phyloP scores from a whole-genome alignment of 64 coral and sea anemone genomes.

The Cladopsammia gracilis region DNA sequence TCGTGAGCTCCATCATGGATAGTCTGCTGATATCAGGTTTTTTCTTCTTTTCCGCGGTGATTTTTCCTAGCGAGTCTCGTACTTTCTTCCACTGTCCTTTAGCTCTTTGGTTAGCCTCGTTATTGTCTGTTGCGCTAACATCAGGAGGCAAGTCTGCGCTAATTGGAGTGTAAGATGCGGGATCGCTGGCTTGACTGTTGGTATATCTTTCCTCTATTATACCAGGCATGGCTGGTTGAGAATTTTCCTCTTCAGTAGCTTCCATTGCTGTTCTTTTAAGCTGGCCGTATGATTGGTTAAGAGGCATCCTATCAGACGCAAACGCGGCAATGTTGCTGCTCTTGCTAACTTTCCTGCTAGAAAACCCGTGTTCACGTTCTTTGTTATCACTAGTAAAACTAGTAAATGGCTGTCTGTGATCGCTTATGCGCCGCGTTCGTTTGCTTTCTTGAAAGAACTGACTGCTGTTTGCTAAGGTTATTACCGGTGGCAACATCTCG shows the following conservation, averaged over 20 bases:
- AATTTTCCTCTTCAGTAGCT: too few species aligned
- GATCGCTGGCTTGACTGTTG: background rate
- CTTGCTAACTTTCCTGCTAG: background rate
- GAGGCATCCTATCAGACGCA: background rate
- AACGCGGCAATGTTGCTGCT: background rate
- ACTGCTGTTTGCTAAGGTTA: conserved; percentile 29
- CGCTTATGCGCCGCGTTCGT: background rate
- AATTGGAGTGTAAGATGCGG: background rate
- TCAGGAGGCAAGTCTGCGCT: background rate
- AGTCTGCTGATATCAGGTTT: conserved; percentile 79
- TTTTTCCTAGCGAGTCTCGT: conserved; percentile 63
- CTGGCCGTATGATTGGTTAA: background rate
- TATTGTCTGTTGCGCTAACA: conserved; percentile 49
- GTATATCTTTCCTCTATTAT: background rate
- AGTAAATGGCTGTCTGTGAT: background rate
- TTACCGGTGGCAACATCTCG: conserved; percentile 6
- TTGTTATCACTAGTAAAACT: background rate
- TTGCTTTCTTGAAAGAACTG: conserved; percentile 14
- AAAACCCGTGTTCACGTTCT: background rate
- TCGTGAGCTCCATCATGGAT: conserved; percentile 79
- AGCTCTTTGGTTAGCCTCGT: conserved; percentile 35
- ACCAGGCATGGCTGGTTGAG: background rate
- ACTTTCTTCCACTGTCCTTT: conserved; percentile 74
- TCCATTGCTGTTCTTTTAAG: background rate
- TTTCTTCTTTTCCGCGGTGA: conserved; percentile 40